Conservation (phyloP, 2,113 vertebrate genomes). For the Pterocles burchelli region DNA sequence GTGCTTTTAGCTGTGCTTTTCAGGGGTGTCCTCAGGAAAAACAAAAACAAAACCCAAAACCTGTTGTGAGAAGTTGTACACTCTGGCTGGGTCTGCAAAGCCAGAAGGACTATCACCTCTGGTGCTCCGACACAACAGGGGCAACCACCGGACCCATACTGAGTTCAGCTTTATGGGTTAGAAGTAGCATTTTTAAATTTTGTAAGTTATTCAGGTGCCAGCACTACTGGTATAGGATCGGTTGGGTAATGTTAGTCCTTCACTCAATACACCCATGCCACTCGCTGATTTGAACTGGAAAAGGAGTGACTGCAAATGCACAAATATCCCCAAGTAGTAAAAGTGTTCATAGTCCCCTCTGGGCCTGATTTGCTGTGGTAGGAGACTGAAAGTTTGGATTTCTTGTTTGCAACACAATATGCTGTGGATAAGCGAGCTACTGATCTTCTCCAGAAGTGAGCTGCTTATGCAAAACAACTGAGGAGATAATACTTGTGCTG, state of each 20-base stretch:
- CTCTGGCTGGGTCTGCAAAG: background rate
- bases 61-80: background rate
- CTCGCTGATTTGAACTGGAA: background rate
- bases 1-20: background rate
- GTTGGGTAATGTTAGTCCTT: background rate
- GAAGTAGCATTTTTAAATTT: background rate
- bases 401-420: background rate
- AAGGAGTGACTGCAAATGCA: background rate
- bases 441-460: conserved; percentile 17
- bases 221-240: background rate
- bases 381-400: background rate
- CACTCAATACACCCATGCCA: background rate
- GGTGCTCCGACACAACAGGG: background rate
- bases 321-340: background rate
- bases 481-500: background rate
- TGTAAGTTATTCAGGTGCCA: background rate
- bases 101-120: background rate
- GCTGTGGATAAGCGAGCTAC: background rate
- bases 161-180: background rate
- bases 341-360: background rate
- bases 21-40: background rate
- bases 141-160: background rate
- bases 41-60: background rate
- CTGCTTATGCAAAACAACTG: background rate
- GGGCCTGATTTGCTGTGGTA: background rate